Evolutionary conservation across 1,140 invertebrate species (phyloP).

Genomic region (Zaprionus africanus): DNA sequence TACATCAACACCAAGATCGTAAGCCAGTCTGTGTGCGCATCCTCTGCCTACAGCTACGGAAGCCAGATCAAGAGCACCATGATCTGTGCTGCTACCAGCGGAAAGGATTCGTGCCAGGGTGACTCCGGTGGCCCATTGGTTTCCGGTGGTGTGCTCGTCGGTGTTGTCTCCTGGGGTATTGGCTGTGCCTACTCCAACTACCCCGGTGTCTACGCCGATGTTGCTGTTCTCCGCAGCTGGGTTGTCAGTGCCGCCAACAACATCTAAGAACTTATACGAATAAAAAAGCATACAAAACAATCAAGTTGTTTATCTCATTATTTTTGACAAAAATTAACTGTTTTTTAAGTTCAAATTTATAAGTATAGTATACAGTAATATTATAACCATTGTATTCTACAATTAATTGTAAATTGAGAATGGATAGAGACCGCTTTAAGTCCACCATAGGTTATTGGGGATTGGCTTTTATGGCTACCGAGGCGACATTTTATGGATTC

Average conservation of each 20-base stretch:
- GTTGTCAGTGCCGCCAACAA: conserved; percentile 21
- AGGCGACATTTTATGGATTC: too few species aligned
- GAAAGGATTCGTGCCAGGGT: conserved; percentile 73
- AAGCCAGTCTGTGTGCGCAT: conserved; percentile 18
- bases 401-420: not conserved
- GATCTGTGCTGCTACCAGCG: conserved; percentile 83
- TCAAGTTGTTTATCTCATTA: not conserved
- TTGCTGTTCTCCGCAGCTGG: conserved; percentile 82
- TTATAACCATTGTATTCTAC: not conserved
- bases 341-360: not conserved
- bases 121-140: conserved; percentile 85
- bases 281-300: conserved; percentile 21
- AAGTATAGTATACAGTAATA: not conserved
- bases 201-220: conserved; percentile 87
- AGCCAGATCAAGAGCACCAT: conserved; percentile 64
- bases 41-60: conserved; percentile 55
- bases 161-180: conserved; percentile 88
- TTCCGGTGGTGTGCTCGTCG: conserved; percentile 71
- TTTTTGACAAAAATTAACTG: not conserved
- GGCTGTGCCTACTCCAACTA: conserved; percentile 53
- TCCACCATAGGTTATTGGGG: too few species aligned
- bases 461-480: too few species aligned
- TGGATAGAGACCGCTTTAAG: too few species aligned
- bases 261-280: conserved; percentile 20
- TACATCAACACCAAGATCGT: conserved; percentile 68